Evolutionary conservation across 1,140 invertebrate species (phyloP).

Genomic region (Dendroctonus valens): DNA sequence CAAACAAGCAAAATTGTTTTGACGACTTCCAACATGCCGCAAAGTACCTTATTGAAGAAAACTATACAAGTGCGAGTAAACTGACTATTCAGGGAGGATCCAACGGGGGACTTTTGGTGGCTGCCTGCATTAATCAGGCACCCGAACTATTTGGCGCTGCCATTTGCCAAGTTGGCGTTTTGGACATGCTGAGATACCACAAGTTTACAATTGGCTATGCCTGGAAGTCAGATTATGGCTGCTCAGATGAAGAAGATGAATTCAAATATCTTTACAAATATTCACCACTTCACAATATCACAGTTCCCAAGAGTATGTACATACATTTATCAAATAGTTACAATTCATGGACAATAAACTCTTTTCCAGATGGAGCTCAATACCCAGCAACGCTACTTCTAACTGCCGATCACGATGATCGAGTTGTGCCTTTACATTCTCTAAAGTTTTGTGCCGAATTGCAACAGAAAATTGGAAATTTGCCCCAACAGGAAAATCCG

Average conservation of each 20-base stretch:
- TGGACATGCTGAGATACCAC: conserved; percentile 92
- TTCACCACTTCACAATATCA: conserved; percentile 94
- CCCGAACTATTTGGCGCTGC: conserved; percentile 93
- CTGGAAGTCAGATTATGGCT: conserved; percentile 96
- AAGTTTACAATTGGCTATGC: conserved; percentile 98
- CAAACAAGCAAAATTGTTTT: conserved; percentile 97
- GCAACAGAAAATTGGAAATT: conserved; percentile 70
- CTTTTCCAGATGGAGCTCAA: conserved; percentile 53
- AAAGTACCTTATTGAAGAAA: conserved; percentile 81
- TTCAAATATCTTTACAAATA: conserved; percentile 89
- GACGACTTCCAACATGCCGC: conserved; percentile 95
- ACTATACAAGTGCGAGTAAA: conserved; percentile 75
- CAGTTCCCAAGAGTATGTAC: conserved; percentile 55
- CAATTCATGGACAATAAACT: conserved; percentile 7
- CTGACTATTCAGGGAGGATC: conserved; percentile 92
- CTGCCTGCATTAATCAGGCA: conserved; percentile 89
- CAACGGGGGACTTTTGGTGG: conserved; percentile 94
- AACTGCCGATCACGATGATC: conserved; percentile 97
- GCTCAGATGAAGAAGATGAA: conserved; percentile 82
- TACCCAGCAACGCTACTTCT: conserved; percentile 90
- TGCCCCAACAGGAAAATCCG: conserved; percentile 77
- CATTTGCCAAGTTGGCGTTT: conserved; percentile 66
- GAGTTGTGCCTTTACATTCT: conserved; percentile 94
- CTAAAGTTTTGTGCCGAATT: conserved; percentile 92
- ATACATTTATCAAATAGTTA: conserved; percentile 17